Evolutionary conservation across 1,140 invertebrate genomes (phyloP).

Genomic region (Nasonia vitripennis): DNA sequence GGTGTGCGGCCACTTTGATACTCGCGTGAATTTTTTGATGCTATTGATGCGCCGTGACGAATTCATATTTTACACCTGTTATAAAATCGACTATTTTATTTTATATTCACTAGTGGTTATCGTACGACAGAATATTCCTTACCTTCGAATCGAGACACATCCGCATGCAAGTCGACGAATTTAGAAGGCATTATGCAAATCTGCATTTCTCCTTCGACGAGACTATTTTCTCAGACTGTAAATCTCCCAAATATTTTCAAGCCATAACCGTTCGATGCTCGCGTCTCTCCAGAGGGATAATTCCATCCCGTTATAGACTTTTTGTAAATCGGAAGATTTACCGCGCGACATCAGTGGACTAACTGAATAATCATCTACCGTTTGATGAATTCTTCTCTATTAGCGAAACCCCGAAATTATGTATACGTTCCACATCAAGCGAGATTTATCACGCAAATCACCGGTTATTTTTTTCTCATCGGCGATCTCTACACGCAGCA

Average conservation of each 20-base stretch:
- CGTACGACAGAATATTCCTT: too few species aligned
- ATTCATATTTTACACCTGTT: background rate
- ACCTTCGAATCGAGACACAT: too few species aligned
- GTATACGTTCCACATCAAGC: background rate
- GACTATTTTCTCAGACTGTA: background rate
- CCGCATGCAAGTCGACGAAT: too few species aligned
- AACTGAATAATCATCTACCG: constrained; percentile 17
- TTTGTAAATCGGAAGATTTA: constrained; percentile 18
- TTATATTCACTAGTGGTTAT: background rate
- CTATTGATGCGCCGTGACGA: background rate
- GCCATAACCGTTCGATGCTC: background rate
- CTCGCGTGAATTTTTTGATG: too few species aligned
- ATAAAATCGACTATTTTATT: background rate
- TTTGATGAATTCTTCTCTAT: background rate
- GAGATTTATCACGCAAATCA: constrained; percentile 2
- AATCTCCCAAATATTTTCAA: background rate
- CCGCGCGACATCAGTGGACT: too few species aligned
- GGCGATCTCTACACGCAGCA: background rate
- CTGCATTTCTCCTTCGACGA: background rate
- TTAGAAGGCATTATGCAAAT: background rate
- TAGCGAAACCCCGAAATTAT: background rate
- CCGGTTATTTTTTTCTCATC: background rate
- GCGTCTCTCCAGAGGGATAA: too few species aligned
- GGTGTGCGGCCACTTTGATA: too few species aligned
- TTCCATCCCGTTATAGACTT: background rate